These are phyloP conservation scores for Potamilus streckersoni DNA, from an alignment of 1,140 invertebrate genomes.

Conservation along the genomic window DNA sequence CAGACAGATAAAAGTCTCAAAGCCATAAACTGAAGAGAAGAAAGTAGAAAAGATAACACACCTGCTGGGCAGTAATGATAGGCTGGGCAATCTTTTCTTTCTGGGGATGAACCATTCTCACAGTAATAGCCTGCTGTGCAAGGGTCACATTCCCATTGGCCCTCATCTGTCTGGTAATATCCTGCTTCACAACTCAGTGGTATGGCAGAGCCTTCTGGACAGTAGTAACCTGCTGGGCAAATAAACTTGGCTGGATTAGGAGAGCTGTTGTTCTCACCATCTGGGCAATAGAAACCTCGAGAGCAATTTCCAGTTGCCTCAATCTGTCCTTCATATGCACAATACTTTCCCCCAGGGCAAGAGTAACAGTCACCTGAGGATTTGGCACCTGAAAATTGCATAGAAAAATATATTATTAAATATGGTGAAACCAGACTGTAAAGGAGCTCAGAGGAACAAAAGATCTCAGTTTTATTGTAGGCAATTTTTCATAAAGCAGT, in stretches of 20 bases:
- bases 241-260: slow-evolving; percentile 46
- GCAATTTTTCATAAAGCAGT: no score
- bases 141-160: slow-evolving; percentile 50
- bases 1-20: no score
- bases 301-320: slow-evolving; percentile 51
- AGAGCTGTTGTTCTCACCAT: slow-evolving; percentile 52
- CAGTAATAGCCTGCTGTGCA: slow-evolving; percentile 62
- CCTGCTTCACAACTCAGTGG: slow-evolving; percentile 48
- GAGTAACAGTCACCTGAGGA: slow-evolving; percentile 53
- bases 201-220: slow-evolving; percentile 45
- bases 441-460: neutral
- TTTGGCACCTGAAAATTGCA: slow-evolving; percentile 45
- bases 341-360: slow-evolving; percentile 61
- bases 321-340: slow-evolving; percentile 50
- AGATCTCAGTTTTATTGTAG: no score
- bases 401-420: neutral
- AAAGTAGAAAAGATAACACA: slow-evolving; percentile 20
- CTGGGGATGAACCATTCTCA: slow-evolving; percentile 40
- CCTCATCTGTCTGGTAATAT: slow-evolving; percentile 46
- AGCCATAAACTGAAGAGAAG: no score
- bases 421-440: neutral
- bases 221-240: slow-evolving; percentile 57
- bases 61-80: slow-evolving; percentile 61
- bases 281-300: slow-evolving; percentile 63
- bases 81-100: slow-evolving; percentile 49